Percentiles rank a stretch among this genome's conserved stretches.
phyloP scores from a whole-genome alignment of 2,113 vertebrate genomes.

The Dicentrarchus labrax region DNA sequence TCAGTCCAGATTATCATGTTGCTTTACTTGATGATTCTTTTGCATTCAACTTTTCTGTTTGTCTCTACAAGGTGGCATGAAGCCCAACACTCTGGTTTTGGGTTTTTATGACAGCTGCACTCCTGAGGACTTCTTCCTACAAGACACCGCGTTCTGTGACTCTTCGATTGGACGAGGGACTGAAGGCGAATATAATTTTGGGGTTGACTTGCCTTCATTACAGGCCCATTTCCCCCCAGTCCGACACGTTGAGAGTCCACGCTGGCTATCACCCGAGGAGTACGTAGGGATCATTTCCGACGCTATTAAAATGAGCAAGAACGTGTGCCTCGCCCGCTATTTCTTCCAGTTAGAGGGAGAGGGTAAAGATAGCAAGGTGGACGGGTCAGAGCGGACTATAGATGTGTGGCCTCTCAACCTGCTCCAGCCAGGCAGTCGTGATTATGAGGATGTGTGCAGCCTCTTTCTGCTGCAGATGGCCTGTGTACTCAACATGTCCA shows the following conservation, averaged over 20 bases:
- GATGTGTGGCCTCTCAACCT: constrained; percentile 94
- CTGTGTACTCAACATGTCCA: constrained; percentile 93
- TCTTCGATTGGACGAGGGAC: constrained; percentile 47
- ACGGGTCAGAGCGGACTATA: constrained; percentile 79
- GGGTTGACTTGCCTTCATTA: constrained; percentile 87
- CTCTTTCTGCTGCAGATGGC: constrained; percentile 95
- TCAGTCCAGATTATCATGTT: neutral
- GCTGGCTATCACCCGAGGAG: constrained; percentile 87
- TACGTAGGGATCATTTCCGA: constrained; percentile 92
- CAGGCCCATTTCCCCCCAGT: constrained; percentile 91
- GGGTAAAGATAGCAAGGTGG: constrained; percentile 68
- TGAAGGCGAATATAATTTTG: constrained; percentile 85
- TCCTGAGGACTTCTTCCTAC: constrained; percentile 92
- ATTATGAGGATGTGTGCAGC: constrained; percentile 90
- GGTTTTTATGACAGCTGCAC: constrained; percentile 91
- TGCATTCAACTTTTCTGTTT: neutral
- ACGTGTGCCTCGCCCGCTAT: constrained; percentile 89
- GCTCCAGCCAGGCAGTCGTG: constrained; percentile 83
- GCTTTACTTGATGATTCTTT: neutral
- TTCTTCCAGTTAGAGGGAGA: constrained; percentile 85
- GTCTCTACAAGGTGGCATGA: constrained; percentile 90
- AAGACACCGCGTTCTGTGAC: constrained; percentile 87
- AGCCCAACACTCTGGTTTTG: constrained; percentile 91
- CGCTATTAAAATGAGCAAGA: constrained; percentile 94
- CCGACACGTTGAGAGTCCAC: constrained; percentile 84